Base-by-base conservation (phyloP, 92 coral and sea anemone species). In the Heteractis magnifica region DNA sequence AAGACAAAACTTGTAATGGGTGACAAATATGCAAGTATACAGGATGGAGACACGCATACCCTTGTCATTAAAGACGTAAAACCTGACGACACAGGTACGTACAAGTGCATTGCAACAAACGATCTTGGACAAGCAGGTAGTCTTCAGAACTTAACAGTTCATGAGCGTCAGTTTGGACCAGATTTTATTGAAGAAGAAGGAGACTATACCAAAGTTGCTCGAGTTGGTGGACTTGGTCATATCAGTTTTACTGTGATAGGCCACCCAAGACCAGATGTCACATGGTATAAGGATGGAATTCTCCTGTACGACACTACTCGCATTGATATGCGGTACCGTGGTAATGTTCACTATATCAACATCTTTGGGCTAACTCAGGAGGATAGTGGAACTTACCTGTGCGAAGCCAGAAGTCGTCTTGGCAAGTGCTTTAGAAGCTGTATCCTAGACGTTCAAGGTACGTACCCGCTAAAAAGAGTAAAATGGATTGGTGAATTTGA, bases 241-340 rank as follows among this genome's bases (percentile, higher is more conserved):
- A 51, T 91, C 41, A 82, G 90, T 60, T 85, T 78, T 58, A 71
- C 76, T 20, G 91, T 91, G 4, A 83, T 74, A 77, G 97, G 94
- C 13, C 89, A 89, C 75, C 98, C 98, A 51, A 79, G 88, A 60
- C 98, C 98, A 0, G 92, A 87, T 72, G 88, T 91, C 14, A 92
- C 90, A 58, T 95, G 98, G 98, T 93, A 83, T 88, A 95, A 93
- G 65, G 97, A 95, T 81, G 97, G 93, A 21, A 83, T 83, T 79
- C 94, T 91, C 7, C 83, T 95, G 58, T 86, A 87, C 56, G 88
- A 89, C 82, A 93, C 90, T 72, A 72, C 84, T 62, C 95, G 87
- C 76, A 86, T 83, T 78, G 90, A 82, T 65, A 77, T 91, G 85
- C 85, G 93, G 23, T 75, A 89, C 19, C 89, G 93, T 62, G 97